Evolutionary conservation across 1,140 invertebrate genomes (phyloP), one percentile per base, ranked within the genome.

Genomic region (Drosophila kohkoa): DNA sequence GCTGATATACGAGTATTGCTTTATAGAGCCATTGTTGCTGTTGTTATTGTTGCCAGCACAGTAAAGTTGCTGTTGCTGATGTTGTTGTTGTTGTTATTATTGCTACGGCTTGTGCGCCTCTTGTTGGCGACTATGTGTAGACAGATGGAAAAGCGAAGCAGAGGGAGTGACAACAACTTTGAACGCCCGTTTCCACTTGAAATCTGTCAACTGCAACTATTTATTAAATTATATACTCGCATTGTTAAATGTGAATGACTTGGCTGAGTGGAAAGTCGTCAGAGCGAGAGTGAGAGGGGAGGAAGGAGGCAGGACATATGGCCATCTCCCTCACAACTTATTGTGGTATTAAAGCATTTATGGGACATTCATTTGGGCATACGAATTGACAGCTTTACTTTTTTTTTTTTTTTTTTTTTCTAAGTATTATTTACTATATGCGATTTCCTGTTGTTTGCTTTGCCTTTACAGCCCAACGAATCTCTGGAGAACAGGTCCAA

Each of bases 131-230:
- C 49, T 52, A 69, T 64, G n/a, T 59, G 52, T 10, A 55, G 54
- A 77, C 77, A 30, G 80, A 67, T 69, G 72, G 71, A 13, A 13
- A 43, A 5, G 41, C 62, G 58, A 51, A 63, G 65, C 68, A 66
- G 51, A 43, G 41, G 41, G n/a, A 66, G 58, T 55, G 66, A 57
- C 72, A 67, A 51, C 43, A 43, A 41, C 57, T 62, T 49, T 64
- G 35, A n/a, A 11, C 48, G 15, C 38, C 49, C 76, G 45, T 43
- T 62, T 68, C 75, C 85, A 89, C 85, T 89, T 85, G 85, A 89
- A 88, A 89, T 89, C 85, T 89, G 85, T 89, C 85, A 89, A 89
- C 85, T 89, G 85, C 85, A 89, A 89, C 85, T 89, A 89, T 89
- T 89, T 89, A 89, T 89, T 89, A 89, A 89, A 89, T 89, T 89